Conservation (phyloP, 2,888 invertebrate genomes). For the Acanthosepion lycidas region DNA sequence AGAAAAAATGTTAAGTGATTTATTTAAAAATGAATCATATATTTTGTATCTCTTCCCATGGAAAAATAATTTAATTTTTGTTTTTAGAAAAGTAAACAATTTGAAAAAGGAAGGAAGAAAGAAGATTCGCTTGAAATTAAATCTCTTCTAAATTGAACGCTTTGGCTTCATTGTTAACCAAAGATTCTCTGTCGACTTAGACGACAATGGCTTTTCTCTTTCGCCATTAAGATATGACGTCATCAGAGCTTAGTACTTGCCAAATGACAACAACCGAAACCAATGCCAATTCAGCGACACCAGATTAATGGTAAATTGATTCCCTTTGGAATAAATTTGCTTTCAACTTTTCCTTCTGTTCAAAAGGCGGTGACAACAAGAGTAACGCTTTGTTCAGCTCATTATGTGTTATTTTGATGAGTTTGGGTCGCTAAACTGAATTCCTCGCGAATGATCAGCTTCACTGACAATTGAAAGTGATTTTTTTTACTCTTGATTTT, state of each 20-base stretch:
- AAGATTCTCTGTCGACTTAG: not conserved
- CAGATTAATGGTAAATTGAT: conserved; percentile 12
- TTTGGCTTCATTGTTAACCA: not conserved
- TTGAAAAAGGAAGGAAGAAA: too few species aligned
- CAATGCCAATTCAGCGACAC: not conserved
- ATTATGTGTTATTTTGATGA: too few species aligned
- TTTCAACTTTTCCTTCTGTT: not conserved
- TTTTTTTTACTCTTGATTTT: too few species aligned
- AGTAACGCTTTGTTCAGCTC: too few species aligned
- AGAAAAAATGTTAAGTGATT: too few species aligned
- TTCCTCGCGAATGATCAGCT: too few species aligned
- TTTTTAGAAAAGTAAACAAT: not conserved
- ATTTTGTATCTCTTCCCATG: not conserved
- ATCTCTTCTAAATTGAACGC: not conserved
- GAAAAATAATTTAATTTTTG: not conserved
- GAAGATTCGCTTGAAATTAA: too few species aligned
- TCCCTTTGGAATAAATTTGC: not conserved
- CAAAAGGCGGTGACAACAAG: too few species aligned
- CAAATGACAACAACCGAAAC: not conserved
- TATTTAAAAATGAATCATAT: too few species aligned
- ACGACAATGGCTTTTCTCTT: not conserved
- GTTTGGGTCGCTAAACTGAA: too few species aligned
- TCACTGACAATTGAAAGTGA: too few species aligned
- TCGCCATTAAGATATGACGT: not conserved
- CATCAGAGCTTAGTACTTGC: not conserved